A percentile compares a stretch with the other conserved stretches of the same genome.
Conservation (phyloP, 2,888 invertebrate genomes). For the Heteromyza rotundicornis region DNA sequence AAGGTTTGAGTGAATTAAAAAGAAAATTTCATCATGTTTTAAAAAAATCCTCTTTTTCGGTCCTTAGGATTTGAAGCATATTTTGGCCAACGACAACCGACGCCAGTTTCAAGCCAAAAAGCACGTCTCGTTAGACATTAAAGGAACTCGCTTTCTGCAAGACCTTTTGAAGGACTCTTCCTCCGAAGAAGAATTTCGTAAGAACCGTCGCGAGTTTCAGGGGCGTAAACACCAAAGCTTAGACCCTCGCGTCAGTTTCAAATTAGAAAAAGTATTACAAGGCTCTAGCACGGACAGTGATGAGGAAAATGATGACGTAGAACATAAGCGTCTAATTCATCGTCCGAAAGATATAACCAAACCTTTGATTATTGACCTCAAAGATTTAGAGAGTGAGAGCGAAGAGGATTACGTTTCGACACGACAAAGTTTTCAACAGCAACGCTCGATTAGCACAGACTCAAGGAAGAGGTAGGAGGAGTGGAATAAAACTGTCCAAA, state of each 20-base stretch:
- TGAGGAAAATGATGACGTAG: conserved; percentile 59
- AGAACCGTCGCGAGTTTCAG: conserved; percentile 61
- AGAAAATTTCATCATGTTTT: background rate
- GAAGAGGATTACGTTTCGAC: conserved; percentile 66
- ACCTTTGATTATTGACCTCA: conserved; percentile 62
- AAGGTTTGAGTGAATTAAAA: conserved; percentile 39
- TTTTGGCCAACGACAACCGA: conserved; percentile 60
- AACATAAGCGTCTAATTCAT: conserved; percentile 60
- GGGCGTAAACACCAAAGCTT: conserved; percentile 62
- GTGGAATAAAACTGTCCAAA: background rate
- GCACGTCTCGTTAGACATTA: conserved; percentile 61
- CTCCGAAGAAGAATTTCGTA: conserved; percentile 61
- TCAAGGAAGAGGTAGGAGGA: conserved; percentile 65
- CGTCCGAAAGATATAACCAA: conserved; percentile 62
- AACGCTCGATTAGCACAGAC: conserved; percentile 69
- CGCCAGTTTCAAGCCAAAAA: conserved; percentile 62
- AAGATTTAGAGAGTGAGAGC: conserved; percentile 61
- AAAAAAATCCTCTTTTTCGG: too few species aligned
- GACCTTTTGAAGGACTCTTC: conserved; percentile 61
- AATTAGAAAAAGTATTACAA: conserved; percentile 59
- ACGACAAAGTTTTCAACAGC: conserved; percentile 69
- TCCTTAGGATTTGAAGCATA: conserved; percentile 56
- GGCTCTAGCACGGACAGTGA: conserved; percentile 60
- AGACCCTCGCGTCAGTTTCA: conserved; percentile 62
- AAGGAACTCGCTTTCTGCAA: conserved; percentile 60